These are phyloP conservation scores for Chlorospingus flavigularis DNA, from an alignment of 2,797 vertebrate genomes.

Conservation along the genomic window DNA sequence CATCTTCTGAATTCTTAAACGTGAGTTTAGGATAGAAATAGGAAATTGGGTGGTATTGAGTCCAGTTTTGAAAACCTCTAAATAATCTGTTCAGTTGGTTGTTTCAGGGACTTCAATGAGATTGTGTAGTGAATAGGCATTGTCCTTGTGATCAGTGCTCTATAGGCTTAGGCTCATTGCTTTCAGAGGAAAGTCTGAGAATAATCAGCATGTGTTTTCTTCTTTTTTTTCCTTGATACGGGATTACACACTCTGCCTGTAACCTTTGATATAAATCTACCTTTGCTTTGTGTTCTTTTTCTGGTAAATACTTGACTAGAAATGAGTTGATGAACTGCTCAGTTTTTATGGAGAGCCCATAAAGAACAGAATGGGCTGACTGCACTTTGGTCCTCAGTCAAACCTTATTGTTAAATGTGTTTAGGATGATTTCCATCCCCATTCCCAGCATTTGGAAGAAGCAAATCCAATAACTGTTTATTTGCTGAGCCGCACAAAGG, in stretches of 20 bases:
- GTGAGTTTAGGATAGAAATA: background rate
- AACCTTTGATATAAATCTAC: slow-evolving; percentile 27
- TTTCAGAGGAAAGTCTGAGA: slow-evolving; percentile 42
- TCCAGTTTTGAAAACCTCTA: background rate
- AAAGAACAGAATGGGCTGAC: background rate
- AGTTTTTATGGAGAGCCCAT: background rate
- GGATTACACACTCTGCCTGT: background rate
- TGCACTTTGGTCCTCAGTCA: background rate
- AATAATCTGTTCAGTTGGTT: background rate
- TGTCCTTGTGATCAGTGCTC: background rate
- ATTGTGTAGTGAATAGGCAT: background rate
- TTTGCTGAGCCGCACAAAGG: background rate
- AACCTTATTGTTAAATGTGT: background rate
- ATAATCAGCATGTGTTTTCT: background rate
- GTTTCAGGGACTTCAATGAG: background rate
- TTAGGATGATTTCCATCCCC: background rate
- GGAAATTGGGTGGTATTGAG: background rate
- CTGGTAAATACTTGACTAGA: background rate
- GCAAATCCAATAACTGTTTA: background rate
- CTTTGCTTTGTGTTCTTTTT: background rate
- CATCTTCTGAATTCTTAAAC: background rate
- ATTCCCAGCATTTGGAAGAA: background rate
- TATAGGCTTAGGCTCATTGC: background rate
- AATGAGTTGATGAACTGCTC: background rate
- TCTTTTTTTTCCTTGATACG: background rate